phyloP scores from a whole-genome alignment of 2,888 invertebrate genomes.

The Ochlodes sylvanus region DNA sequence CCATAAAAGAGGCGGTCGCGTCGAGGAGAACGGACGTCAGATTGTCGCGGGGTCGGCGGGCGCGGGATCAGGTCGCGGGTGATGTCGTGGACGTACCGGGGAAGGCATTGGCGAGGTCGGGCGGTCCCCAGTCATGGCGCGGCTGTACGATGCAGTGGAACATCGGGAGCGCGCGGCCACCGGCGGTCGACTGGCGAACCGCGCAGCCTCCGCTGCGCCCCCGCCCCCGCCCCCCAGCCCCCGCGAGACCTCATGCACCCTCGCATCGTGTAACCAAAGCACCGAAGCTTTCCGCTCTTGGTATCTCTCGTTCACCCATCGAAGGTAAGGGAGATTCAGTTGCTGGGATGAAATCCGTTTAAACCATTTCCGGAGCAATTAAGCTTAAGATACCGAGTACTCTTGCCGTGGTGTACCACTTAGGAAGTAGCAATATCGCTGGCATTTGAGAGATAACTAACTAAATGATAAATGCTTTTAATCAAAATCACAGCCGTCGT shows the following conservation, averaged over 20 bases:
- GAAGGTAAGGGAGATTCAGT: not conserved
- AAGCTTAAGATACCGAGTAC: not conserved
- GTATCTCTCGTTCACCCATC: not conserved
- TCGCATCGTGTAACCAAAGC: slow-evolving; percentile 27
- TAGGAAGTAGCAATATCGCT: not conserved
- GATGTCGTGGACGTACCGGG: slow-evolving; percentile 83
- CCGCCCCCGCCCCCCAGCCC: slow-evolving; percentile 56
- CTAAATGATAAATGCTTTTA: not conserved
- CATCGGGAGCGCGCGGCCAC: slow-evolving; percentile 77
- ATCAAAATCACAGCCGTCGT: not conserved
- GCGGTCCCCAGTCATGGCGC: slow-evolving; percentile 90
- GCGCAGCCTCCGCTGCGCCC: slow-evolving; percentile 51
- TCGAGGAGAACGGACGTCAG: slow-evolving; percentile 39
- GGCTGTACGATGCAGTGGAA: slow-evolving; percentile 94
- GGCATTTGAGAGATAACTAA: not conserved
- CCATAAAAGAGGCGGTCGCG: slow-evolving; percentile 39
- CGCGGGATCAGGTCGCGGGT: slow-evolving; percentile 4
- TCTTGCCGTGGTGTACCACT: not conserved
- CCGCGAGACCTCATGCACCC: slow-evolving; percentile 45
- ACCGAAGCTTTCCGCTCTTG: not conserved
- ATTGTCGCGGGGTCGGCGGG: not conserved
- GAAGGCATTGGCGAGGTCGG: slow-evolving; percentile 89
- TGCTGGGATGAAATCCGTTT: not conserved
- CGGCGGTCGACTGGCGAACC: slow-evolving; percentile 47
- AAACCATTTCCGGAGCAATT: not conserved